Percentiles rank a stretch among this genome's conserved stretches.
phyloP scores from a whole-genome alignment of 92 coral and sea anemone genomes.

The Anthopleura xanthogrammica region DNA sequence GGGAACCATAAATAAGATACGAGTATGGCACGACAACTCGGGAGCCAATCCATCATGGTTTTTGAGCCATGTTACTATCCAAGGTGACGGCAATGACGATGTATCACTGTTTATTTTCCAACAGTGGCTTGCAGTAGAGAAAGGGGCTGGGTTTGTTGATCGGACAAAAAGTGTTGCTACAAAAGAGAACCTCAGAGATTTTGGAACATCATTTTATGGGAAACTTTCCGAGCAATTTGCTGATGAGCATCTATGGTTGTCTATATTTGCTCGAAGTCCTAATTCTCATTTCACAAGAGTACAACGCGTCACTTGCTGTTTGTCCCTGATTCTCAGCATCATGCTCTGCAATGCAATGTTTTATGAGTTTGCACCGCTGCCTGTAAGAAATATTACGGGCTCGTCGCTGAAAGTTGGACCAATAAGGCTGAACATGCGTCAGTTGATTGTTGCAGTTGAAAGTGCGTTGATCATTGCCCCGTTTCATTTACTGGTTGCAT shows the following conservation, averaged over 20 bases:
- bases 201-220: constrained; percentile 20
- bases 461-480: constrained; percentile 50
- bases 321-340: constrained; percentile 51
- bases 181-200: constrained; percentile 29
- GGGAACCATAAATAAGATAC: constrained; percentile 55
- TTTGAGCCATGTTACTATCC: constrained; percentile 46
- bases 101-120: constrained; percentile 39
- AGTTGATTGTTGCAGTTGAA: constrained; percentile 42
- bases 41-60: constrained; percentile 79
- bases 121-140: constrained; percentile 73
- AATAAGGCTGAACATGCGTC: constrained; percentile 41
- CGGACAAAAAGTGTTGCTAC: constrained; percentile 39
- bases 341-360: constrained; percentile 82
- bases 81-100: constrained; percentile 22
- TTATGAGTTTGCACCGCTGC: constrained; percentile 45
- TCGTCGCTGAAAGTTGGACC: constrained; percentile 43
- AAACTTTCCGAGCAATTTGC: constrained; percentile 31
- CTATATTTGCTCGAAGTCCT: constrained; percentile 54
- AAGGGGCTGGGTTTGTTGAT: constrained; percentile 59
- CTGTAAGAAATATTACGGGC: constrained; percentile 13
- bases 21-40: constrained; percentile 75
- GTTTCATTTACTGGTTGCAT: constrained; percentile 29
- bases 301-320: constrained; percentile 68
- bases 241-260: constrained; percentile 62
- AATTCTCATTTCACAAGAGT: constrained; percentile 52